phyloP scores from a whole-genome alignment of 1,140 invertebrate species.

The Phymastichus coffea region DNA sequence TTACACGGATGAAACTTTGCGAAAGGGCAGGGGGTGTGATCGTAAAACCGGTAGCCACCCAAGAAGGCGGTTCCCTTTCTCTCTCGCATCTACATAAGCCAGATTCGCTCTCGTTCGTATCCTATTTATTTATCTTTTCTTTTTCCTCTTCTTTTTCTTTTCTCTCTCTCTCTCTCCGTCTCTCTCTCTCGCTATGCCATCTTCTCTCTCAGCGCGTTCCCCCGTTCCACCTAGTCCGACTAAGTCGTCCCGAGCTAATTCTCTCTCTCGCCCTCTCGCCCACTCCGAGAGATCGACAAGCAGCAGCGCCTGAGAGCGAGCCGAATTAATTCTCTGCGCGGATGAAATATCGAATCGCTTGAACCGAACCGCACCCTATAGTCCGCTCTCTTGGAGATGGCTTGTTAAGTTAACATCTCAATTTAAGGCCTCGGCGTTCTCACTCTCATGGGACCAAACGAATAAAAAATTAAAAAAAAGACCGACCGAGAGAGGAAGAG shows the following conservation, averaged over 20 bases:
- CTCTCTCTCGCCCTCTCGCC: slow-evolving; percentile 30
- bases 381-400: slow-evolving; percentile 38
- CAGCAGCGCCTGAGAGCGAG: not conserved
- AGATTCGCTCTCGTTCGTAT: slow-evolving; percentile 40
- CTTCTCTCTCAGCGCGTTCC: too few species aligned
- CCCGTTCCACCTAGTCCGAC: too few species aligned
- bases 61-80: slow-evolving; percentile 51
- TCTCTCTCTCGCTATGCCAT: slow-evolving; percentile 34
- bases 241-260: too few species aligned
- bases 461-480: too few species aligned
- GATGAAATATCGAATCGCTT: slow-evolving; percentile 1
- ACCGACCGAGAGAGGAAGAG: too few species aligned
- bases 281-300: slow-evolving; percentile 18
- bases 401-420: slow-evolving; percentile 48
- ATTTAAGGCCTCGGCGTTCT: slow-evolving; percentile 37
- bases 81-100: slow-evolving; percentile 34
- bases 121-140: slow-evolving; percentile 10
- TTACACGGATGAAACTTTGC: slow-evolving; percentile 4
- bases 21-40: slow-evolving; percentile 30
- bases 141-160: slow-evolving; percentile 14
- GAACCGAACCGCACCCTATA: slow-evolving; percentile 30
- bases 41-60: slow-evolving; percentile 50
- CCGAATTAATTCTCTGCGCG: not conserved
- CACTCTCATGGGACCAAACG: too few species aligned
- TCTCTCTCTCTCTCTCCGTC: slow-evolving; percentile 17